Evolutionary conservation across 2,113 vertebrate genomes (phyloP), one percentile per base, ranked within the genome.

Genomic region (Cynoglossus semilaevis): DNA sequence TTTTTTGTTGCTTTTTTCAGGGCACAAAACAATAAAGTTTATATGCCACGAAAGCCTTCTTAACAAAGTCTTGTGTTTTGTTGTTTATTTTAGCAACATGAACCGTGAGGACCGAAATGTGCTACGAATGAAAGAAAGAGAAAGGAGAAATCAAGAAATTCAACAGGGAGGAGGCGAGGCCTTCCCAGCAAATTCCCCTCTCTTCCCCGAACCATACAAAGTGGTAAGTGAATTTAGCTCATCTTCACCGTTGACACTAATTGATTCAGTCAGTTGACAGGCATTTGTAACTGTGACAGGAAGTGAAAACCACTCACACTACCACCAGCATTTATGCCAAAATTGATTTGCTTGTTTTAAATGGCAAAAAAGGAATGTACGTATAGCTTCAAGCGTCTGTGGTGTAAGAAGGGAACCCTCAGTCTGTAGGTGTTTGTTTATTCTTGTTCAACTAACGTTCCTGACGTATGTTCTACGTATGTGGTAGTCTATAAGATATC

Each of bases 41-140:
- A 36, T 1, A 37, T 37, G 6, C 10, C 10, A 9, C 4, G 22
- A 6, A 40, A 40, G 37, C 70, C 62, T 66, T 73, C 61, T 45
- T 68, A 46, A 69, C 81, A 61, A 80, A 77, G 48, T 53, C 52
- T 22, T 78, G 15, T 56, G 29, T 74, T 79, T 68, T 77, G 50
- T 83, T 91, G 79, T 90, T 53, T 91, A n/a, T 91, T 59, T 51
- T 83, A 99, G 97, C 96, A 98, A 96, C 96, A 99, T 99, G 97
- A 99, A 96, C 95, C 95, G 94, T 95, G 97, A 99, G 91, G 97
- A 99, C 91, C 94, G 96, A 90, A 98, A 99, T 98, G 96, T 96
- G 92, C 96, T 99, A 91, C 96, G 97, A 91, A 96, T 99, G 94
- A 97, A 98, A 98, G 96, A 90, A 90, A 84, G 87, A 88, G 88